Evolutionary conservation across 1,140 invertebrate genomes (phyloP), one percentile per base, ranked within the genome.

Genomic region (Aphis gossypii): DNA sequence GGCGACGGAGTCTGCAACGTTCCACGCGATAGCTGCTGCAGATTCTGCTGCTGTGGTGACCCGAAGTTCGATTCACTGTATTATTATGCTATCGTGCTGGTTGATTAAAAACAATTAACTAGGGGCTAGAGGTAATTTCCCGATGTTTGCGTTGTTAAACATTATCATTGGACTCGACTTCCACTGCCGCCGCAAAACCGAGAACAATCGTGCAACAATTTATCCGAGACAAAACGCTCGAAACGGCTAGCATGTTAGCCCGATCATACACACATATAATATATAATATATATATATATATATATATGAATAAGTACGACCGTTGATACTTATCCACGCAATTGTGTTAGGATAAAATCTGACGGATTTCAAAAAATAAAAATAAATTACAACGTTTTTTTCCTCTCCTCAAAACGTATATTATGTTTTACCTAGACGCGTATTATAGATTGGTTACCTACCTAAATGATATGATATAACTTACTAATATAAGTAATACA

Each of bases 41-140:
- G n/a, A 83, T 41, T 83, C 21, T 41, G 35, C 21, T 83, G 76
- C 20, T 2, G 35, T 30, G 18, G 4, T 14, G 30, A 18, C n/a
- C 2, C 20, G 18, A 18, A 3, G 38, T 51, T 51, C 46, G 87
- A 90, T 68, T 60, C 41, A 38, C 54, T 25, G 7, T 60, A 68
- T 60, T 38, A 60, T 44, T 30, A 30, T 44, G 60, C 60, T 44
- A 68, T 90, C 89, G 88, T 90, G 51, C 51, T 18, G 51, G 89
- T 90, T 90, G 89, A 90, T 90, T 90, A 90, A 90, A 90, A 90
- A 90, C 89, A 90, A 90, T 90, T 90, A 90, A 90, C 89, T 23
- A 60, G 54, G 14, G 56, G n/a, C 21, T 18, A 6, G 54, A 60
- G 54, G 89, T 90, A 90, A 68, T 68, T 68, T 90, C 30, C 30